phyloP scores from a whole-genome alignment of 2,797 vertebrate genomes.

The Myotis findleyi region DNA sequence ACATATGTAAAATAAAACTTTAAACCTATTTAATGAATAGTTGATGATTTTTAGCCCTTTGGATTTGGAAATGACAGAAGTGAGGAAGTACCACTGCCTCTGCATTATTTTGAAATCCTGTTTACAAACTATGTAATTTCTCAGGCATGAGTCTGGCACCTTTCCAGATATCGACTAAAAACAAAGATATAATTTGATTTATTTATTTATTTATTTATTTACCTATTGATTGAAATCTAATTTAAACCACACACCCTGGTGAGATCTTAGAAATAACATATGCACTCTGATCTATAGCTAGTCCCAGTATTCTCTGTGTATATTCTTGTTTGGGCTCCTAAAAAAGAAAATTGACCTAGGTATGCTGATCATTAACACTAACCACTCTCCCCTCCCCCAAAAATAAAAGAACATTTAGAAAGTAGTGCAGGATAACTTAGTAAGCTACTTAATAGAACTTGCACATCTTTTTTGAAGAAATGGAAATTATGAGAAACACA shows the following conservation, averaged over 20 bases:
- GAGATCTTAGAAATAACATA: not conserved
- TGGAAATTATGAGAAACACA: not conserved
- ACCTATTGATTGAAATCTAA: slow-evolving; percentile 26
- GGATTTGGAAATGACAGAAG: not conserved
- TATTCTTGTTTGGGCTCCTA: not conserved
- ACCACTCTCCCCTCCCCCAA: not conserved
- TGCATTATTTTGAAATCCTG: slow-evolving; percentile 35
- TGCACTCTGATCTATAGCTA: not conserved
- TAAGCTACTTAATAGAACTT: slow-evolving; percentile 3
- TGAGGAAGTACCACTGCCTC: not conserved
- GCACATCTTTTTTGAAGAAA: slow-evolving; percentile 19
- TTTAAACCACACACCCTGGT: not conserved
- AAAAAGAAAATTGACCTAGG: not conserved
- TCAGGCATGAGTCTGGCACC: not conserved
- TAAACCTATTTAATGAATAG: slow-evolving; percentile 21
- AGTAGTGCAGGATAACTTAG: not conserved
- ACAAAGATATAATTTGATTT: slow-evolving; percentile 42
- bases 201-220: slow-evolving; percentile 4
- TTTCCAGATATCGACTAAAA: slow-evolving; percentile 18
- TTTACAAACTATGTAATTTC: slow-evolving; percentile 43
- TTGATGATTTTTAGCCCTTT: slow-evolving; percentile 27
- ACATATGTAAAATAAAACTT: slow-evolving; percentile 26
- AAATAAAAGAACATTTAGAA: not conserved
- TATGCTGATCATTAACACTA: not conserved
- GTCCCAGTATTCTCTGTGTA: not conserved